These are phyloP conservation scores for Dryococelus australis DNA, from an alignment of 2,888 invertebrate genomes.

Conservation along the genomic window DNA sequence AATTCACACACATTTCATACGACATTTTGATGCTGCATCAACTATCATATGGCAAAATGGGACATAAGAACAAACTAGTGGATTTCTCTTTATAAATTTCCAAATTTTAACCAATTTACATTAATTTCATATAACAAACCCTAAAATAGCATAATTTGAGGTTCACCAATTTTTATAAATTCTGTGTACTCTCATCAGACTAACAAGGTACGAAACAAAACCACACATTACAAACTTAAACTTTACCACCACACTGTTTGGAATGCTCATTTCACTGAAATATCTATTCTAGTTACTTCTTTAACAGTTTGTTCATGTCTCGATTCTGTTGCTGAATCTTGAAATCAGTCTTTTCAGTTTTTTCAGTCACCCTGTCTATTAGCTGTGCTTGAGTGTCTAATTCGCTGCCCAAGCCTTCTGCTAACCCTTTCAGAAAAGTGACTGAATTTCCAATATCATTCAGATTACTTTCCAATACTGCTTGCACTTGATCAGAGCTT, in stretches of 20 bases:
- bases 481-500: not conserved
- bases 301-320: slow-evolving; percentile 23
- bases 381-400: slow-evolving; percentile 6
- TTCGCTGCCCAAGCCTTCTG: not conserved
- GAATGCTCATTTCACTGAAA: not conserved
- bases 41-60: too few relatives aligned
- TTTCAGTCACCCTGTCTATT: not conserved
- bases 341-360: slow-evolving; percentile 16
- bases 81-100: too few relatives aligned
- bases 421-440: slow-evolving; percentile 6
- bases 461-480: slow-evolving; percentile 19
- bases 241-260: not conserved
- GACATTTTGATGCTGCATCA: too few relatives aligned
- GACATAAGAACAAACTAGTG: too few relatives aligned
- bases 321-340: slow-evolving; percentile 22
- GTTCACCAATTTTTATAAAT: too few relatives aligned
- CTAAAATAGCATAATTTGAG: too few relatives aligned
- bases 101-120: too few relatives aligned
- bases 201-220: too few relatives aligned
- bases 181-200: too few relatives aligned
- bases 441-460: not conserved
- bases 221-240: not conserved
- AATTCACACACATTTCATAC: too few relatives aligned
- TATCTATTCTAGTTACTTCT: not conserved
- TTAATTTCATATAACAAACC: too few relatives aligned